Evolutionary conservation across 2,888 invertebrate genomes (phyloP).

Genomic region (Alitta virens): DNA sequence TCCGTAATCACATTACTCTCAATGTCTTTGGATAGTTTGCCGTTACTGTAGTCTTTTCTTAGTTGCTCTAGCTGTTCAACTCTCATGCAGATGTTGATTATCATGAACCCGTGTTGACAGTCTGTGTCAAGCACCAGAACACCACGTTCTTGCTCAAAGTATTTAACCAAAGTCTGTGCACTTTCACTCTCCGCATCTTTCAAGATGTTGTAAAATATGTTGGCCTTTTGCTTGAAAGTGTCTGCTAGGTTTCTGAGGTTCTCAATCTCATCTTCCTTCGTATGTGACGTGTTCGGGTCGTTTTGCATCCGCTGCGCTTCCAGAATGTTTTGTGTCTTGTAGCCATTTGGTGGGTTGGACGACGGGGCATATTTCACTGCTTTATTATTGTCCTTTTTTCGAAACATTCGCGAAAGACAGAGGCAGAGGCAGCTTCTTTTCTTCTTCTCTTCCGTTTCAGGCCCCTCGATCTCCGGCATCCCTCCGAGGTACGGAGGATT

Average conservation of each 20-base stretch:
- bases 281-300: background rate
- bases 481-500: conserved; percentile 5
- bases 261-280: conserved; percentile 7
- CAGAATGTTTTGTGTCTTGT: background rate
- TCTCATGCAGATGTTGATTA: conserved; percentile 49
- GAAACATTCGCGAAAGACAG: conserved; percentile 33
- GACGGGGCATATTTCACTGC: background rate
- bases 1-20: conserved; percentile 36
- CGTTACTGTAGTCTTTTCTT: conserved; percentile 37
- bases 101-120: conserved; percentile 37
- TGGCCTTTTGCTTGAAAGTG: conserved; percentile 27
- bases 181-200: conserved; percentile 31
- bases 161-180: conserved; percentile 39
- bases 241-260: conserved; percentile 13
- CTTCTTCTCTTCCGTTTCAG: conserved; percentile 24
- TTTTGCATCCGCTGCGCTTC: background rate
- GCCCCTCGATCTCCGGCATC: conserved; percentile 6
- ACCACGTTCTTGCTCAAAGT: conserved; percentile 52
- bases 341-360: background rate
- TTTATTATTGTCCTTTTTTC: background rate
- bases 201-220: conserved; percentile 34
- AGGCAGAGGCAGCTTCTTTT: conserved; percentile 36
- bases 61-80: conserved; percentile 38
- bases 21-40: conserved; percentile 36
- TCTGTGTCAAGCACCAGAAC: conserved; percentile 44